Evolutionary conservation across 2,888 invertebrate genomes (phyloP).

Genomic region (Aphrophora alni): DNA sequence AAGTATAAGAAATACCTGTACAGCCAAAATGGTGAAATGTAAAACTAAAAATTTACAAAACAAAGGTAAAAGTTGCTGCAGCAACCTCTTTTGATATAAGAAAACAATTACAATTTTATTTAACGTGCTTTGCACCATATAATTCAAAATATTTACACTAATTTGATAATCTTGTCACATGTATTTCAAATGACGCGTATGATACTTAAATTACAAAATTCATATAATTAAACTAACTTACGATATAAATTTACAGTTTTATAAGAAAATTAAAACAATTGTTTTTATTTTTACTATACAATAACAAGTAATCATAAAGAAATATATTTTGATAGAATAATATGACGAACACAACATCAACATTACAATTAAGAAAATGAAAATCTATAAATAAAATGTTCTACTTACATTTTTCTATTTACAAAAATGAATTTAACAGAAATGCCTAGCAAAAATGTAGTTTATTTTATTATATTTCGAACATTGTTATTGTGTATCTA

Average conservation of each 20-base stretch:
- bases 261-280: neutral
- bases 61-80: neutral
- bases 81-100: neutral
- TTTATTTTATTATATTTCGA: neutral
- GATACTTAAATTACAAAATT: neutral
- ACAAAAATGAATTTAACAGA: neutral
- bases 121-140: neutral
- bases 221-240: neutral
- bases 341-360: neutral
- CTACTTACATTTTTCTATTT: neutral
- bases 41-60: neutral
- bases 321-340: neutral
- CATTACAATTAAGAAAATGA: neutral
- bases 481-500: neutral
- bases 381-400: neutral
- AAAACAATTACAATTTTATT: neutral
- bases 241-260: neutral
- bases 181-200: neutral
- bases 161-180: neutral
- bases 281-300: neutral
- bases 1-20: neutral
- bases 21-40: neutral
- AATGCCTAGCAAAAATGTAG: neutral
- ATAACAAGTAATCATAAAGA: neutral
- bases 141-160: neutral